phyloP scores from a whole-genome alignment of 2,888 invertebrate genomes.

The Galeruca laticollis region DNA sequence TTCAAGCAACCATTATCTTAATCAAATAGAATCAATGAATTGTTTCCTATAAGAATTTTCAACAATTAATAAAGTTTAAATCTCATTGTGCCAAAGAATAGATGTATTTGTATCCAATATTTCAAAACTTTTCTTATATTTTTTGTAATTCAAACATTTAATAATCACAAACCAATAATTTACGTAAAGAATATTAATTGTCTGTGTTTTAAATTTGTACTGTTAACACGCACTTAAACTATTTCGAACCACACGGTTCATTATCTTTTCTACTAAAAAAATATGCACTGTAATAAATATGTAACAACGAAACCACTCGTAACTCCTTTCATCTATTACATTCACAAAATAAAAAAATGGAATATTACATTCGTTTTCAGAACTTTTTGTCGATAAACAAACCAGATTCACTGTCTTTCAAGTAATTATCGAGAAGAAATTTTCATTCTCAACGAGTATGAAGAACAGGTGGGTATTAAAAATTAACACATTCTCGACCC shows the following conservation, averaged over 20 bases:
- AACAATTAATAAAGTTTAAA: too few species aligned
- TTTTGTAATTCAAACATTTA: too few species aligned
- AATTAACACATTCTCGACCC: slow-evolving; percentile 45
- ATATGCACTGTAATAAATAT: slow-evolving; percentile 18
- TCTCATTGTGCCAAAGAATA: too few species aligned
- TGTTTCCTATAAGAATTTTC: too few species aligned
- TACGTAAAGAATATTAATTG: too few species aligned
- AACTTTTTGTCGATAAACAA: slow-evolving; percentile 36
- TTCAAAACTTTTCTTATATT: too few species aligned
- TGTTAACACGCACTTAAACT: neutral
- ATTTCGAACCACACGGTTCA: neutral
- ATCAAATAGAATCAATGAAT: too few species aligned
- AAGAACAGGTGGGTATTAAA: slow-evolving; percentile 39
- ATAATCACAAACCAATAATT: too few species aligned
- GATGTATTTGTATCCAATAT: too few species aligned
- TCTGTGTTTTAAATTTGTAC: too few species aligned
- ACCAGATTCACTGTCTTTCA: slow-evolving; percentile 54
- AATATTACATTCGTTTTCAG: slow-evolving; percentile 36
- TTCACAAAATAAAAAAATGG: slow-evolving; percentile 32
- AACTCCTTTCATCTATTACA: slow-evolving; percentile 28
- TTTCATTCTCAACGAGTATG: slow-evolving; percentile 33
- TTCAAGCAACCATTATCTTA: too few species aligned
- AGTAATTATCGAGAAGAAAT: slow-evolving; percentile 41
- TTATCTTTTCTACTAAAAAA: neutral
- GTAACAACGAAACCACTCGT: slow-evolving; percentile 34